Evolutionary conservation across 2,797 vertebrate genomes (phyloP), one percentile per base, ranked within the genome.

Genomic region (Salarias fasciatus): DNA sequence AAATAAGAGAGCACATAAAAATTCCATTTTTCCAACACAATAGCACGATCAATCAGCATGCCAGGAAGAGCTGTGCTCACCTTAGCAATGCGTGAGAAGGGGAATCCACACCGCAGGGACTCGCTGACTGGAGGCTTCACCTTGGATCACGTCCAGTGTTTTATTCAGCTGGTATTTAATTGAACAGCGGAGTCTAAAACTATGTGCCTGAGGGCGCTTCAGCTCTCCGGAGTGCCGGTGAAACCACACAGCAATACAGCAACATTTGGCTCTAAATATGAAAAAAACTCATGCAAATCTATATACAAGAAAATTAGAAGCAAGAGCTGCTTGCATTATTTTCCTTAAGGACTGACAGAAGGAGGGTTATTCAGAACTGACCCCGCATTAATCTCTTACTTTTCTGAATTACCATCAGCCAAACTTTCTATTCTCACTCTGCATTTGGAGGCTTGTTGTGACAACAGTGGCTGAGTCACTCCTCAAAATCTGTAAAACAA

Each of bases 111-210:
- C 67, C 28, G 49, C 11, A 11, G 74, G 75, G 67, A 74, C 18
- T 63, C 62, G 12, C 14, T 41, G 50, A 60, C 47, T 43, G 29
- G 44, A 66, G 48, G 57, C 49, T 52, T 74, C 57, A 63, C 67
- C 69, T 68, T 75, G 74, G 62, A 72, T 53, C 44, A 28, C 40
- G 63, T 61, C 69, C 63, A 60, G 49, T 9, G 38, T 60, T 71
- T 12, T 67, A 57, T 63, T 73, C 63, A 60, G 59, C 65, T 61
- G 53, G 8, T 56, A 47, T 47, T 69, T 87, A 83, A 80, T 79
- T 77, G 60, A 77, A 75, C 18, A 31, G 63, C 12, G 54, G 66
- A 36, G 59, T 43, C 53, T 46, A 24, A 40, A 41, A 43, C 18
- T 3, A 37, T 29, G 33, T 56, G 67, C 56, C 59, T 63, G 48